Evolutionary conservation across 2,888 invertebrate species (phyloP), one percentile per base, ranked within the genome.

Genomic region (Watsonalla binaria): DNA sequence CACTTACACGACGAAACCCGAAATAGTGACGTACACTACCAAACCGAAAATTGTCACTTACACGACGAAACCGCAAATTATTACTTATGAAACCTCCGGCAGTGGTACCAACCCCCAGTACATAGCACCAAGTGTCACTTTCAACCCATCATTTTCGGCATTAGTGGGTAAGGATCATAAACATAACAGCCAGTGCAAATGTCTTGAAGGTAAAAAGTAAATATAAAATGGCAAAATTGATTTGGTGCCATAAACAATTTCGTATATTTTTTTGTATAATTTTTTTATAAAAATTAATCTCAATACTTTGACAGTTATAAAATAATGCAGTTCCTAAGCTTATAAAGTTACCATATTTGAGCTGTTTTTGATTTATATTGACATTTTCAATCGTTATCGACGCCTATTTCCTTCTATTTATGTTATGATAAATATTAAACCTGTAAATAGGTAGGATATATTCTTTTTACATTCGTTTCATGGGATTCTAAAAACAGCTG

Each of bases 71-170:
- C 79, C 84, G 0, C 81, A 85, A 58, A 63, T 82, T 33, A 81
- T 87, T 6, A 78, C 78, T 0, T 87, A 86, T 51, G 86, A 89
- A 57, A 87, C 90, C 0, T 87, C 89, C 0, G 90, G 89, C 0
- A 87, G 83, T 45, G 83, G 81, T 0, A 82, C 78, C 0, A 86
- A 84, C 57, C 87, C 86, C 0, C 88, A 86, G 35, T 83, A 86
- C n/a, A 84, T 82, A 0, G 82, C 83, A 0, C 88, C 90, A 0
- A 80, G 78, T 0, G 78, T 81, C 0, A 75, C 83, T 0, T 82
- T 77, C 47, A 86, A 82, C 56, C 87, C 87, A 0, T 75, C 77
- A 0, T 87, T 90, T 45, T 63, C 82, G 0, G 84, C 82, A 7
- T 54, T 84, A 0, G 75, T 84, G 0, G 82, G 82, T 0, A 69